These are phyloP conservation scores for Pedionomus torquatus DNA, from an alignment of 2,113 vertebrate genomes.

Conservation along the genomic window DNA sequence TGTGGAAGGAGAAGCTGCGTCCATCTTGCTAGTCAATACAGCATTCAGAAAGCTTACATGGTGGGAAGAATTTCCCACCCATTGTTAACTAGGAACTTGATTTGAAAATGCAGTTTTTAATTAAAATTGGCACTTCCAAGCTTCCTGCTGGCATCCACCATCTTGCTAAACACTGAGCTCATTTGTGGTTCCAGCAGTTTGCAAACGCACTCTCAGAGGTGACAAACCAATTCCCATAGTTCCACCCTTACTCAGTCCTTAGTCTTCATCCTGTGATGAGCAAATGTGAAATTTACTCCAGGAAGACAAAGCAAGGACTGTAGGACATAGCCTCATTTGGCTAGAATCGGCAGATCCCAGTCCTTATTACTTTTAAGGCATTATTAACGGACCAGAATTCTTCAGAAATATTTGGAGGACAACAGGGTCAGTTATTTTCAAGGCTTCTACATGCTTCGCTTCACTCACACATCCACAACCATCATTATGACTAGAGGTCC, in stretches of 20 bases:
- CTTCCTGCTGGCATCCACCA: slow-evolving; percentile 57
- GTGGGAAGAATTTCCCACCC: slow-evolving; percentile 64
- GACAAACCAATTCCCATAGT: slow-evolving; percentile 29
- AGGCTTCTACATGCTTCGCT: slow-evolving; percentile 24
- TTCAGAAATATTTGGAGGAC: slow-evolving; percentile 13
- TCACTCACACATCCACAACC: not conserved
- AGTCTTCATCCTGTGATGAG: not conserved
- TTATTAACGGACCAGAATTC: slow-evolving; percentile 12
- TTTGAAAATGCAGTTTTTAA: slow-evolving; percentile 61
- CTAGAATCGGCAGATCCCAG: not conserved
- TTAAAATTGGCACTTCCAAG: slow-evolving; percentile 67
- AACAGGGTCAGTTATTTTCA: slow-evolving; percentile 8
- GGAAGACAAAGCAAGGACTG: slow-evolving; percentile 39
- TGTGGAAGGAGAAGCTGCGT: slow-evolving; percentile 20
- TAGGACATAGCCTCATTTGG: slow-evolving; percentile 22
- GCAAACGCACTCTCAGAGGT: not conserved
- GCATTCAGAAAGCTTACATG: slow-evolving; percentile 47
- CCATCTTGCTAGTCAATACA: slow-evolving; percentile 47
- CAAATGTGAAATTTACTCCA: not conserved
- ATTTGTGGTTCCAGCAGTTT: slow-evolving; percentile 58
- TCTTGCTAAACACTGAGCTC: slow-evolving; percentile 64
- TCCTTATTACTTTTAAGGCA: slow-evolving; percentile 38
- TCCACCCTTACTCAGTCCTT: not conserved
- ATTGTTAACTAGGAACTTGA: slow-evolving; percentile 39
- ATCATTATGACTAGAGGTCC: not conserved